Base-by-base conservation (phyloP, 2,797 vertebrate genomes). In the Enteromius anoplus region DNA sequence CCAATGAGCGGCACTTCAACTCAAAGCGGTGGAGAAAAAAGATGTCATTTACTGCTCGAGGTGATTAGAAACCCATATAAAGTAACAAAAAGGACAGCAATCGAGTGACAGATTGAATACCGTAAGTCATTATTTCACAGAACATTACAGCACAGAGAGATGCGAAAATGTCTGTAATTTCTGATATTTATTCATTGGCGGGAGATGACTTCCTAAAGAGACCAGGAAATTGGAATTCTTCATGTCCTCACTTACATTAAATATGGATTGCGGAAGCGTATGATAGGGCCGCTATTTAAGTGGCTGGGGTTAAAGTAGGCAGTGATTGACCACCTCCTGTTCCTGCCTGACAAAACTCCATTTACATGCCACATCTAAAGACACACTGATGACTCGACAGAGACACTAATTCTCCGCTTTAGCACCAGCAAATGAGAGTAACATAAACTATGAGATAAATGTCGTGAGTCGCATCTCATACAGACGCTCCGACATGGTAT, bases 131-230 rank as follows among this genome's bases (percentile, higher is more conserved):
- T 78, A 83, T 86, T 86, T 86, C 72, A 42, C 85, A 75, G 81
- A 78, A 80, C 42, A 81, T 81, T 81, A 84, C 78, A 84, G 85
- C 69, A 80, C 79, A 64, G 80, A 86, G 85, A 80, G 82, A 81
- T 49, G 62, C 60, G 51, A 80, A 85, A 82, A 87, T 89, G 88
- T 87, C 86, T 83, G 87, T 88, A 86, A 88, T 87, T 89, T 88
- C 86, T 81, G 85, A 87, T 88, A 88, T 89, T 90, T 90, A 90
- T 90, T 90, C 88, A 88, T 89, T 86, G 87, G 84, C 77, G 80
- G 86, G 82, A 88, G 86, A 88, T 88, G 86, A 85, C 85, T 90
- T 89, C 87, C 83, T 87, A 88, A 90, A 88, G 88, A 89, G 89
- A 87, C 66, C 72, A 85, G 88, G 88, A 88, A 90, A 90, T 90